phyloP scores from a whole-genome alignment of 2,888 invertebrate species.

The Dicyrtomina minuta region DNA sequence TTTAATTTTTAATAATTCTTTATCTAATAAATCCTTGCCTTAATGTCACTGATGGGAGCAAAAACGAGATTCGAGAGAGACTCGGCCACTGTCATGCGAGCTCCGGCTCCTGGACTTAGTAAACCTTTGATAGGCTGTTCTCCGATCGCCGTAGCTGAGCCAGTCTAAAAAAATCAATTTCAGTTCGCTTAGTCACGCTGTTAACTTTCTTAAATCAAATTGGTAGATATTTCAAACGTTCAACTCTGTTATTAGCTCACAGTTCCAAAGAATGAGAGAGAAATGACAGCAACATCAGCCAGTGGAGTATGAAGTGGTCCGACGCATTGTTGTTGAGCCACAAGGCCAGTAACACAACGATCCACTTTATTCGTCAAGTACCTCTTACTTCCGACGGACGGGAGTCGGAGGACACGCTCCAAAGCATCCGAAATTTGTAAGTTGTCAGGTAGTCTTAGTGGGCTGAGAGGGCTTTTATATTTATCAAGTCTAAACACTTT shows the following conservation, averaged over 20 bases:
- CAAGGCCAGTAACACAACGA: constrained; percentile 89
- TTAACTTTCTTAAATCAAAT: too few species aligned
- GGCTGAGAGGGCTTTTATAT: constrained; percentile 59
- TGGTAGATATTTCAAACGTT: too few species aligned
- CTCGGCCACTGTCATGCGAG: constrained; percentile 91
- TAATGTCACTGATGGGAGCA: constrained; percentile 62
- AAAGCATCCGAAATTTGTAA: constrained; percentile 69
- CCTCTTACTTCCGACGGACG: constrained; percentile 91
- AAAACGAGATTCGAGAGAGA: constrained; percentile 88
- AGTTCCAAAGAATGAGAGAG: constrained; percentile 78
- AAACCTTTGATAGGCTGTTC: constrained; percentile 95
- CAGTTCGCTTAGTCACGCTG: too few species aligned
- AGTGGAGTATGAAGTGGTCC: constrained; percentile 95
- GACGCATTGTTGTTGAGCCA: constrained; percentile 97
- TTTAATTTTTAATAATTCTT: background rate
- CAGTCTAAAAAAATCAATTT: constrained; percentile 62
- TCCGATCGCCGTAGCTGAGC: constrained; percentile 92
- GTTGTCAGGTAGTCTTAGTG: constrained; percentile 62
- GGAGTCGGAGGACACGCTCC: constrained; percentile 77
- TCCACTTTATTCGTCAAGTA: constrained; percentile 95
- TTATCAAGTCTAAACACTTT: constrained; percentile 70
- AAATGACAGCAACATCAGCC: constrained; percentile 88
- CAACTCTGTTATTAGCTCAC: constrained; percentile 57
- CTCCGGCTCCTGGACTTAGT: constrained; percentile 79
- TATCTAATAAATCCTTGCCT: constrained; percentile 57